These are phyloP conservation scores for Phyllostomus discolor DNA, from an alignment of 2,113 vertebrate species.

Conservation along the genomic window DNA sequence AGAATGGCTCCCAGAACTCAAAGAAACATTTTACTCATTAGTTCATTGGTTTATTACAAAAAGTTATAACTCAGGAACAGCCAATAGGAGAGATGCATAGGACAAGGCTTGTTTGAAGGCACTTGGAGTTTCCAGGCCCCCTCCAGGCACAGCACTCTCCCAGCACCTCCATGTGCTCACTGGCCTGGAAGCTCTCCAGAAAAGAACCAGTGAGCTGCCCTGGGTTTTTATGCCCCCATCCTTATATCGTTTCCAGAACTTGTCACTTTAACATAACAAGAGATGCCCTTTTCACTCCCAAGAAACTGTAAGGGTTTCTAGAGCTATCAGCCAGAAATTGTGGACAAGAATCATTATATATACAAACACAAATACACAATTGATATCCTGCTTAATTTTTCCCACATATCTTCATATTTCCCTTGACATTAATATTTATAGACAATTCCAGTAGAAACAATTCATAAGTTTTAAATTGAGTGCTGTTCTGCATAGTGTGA, in stretches of 20 bases:
- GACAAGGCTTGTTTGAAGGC: background rate
- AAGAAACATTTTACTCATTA: background rate
- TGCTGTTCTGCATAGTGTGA: background rate
- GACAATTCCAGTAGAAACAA: background rate
- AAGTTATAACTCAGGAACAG: background rate
- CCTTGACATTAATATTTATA: background rate
- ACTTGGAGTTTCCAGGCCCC: background rate
- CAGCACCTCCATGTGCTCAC: background rate
- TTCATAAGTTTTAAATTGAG: background rate
- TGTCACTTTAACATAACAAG: background rate
- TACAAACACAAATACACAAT: background rate
- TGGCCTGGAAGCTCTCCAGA: background rate
- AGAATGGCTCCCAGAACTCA: background rate
- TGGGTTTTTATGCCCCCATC: background rate
- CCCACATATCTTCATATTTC: background rate
- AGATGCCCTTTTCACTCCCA: background rate
- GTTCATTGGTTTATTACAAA: background rate
- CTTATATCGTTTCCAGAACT: background rate
- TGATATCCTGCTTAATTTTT: slow-evolving; percentile 14
- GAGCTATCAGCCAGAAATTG: background rate
- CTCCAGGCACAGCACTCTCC: background rate
- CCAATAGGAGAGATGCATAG: background rate
- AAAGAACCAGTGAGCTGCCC: background rate
- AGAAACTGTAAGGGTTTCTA: background rate
- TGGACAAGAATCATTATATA: too few relatives aligned